Base-by-base conservation (phyloP, 37 sponge, comb jelly and placozoan species). In the Amphimedon queenslandica region DNA sequence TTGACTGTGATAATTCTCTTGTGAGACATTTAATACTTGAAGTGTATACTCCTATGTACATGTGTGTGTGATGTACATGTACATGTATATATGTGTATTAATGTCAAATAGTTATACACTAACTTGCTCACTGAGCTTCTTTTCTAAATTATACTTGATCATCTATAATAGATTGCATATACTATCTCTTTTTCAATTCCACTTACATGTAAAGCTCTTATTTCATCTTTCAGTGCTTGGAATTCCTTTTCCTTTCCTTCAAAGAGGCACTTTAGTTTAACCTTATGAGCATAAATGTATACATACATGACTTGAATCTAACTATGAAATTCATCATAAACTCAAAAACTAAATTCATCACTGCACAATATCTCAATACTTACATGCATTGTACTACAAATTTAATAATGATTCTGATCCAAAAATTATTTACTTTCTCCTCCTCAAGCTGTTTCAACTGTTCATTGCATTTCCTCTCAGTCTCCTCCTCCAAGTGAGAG, bases 141-240 rank as follows among this genome's bases (percentile, higher is more conserved):
- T 86, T 34, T 80, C 81, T 4, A 80, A 47, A 37, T 23, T 75
- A 64, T 86, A 75, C 58, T 75, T 80, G 42, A 37, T 24, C 64
- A 86, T 39, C 87, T 86, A 57, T 3, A 27, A 34, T 33, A 27
- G 53, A 21, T 47, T 18, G 53, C 53, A 47, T 47, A 47, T 47
- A 47, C 13, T 18, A 47, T 47, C 13, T 18, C 53, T n/a, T n/a
- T n/a, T n/a, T n/a, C n/a, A n/a, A n/a, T n/a, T n/a, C n/a, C 8
- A 64, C 86, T 61, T 32, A 86, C 87, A 64, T 86, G 81, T 11
- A 86, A 60, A 18, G 87, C 55, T 70, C 86, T 80, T 47, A 90
- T 81, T 68, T 90, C 86, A 80, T 84, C 86, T 67, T 84, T 84
- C 36, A 90, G 76, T 10, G 69, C 72, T 47, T 89, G 79, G 23